Conservation (phyloP, 2,113 vertebrate genomes). For the Channa argus region DNA sequence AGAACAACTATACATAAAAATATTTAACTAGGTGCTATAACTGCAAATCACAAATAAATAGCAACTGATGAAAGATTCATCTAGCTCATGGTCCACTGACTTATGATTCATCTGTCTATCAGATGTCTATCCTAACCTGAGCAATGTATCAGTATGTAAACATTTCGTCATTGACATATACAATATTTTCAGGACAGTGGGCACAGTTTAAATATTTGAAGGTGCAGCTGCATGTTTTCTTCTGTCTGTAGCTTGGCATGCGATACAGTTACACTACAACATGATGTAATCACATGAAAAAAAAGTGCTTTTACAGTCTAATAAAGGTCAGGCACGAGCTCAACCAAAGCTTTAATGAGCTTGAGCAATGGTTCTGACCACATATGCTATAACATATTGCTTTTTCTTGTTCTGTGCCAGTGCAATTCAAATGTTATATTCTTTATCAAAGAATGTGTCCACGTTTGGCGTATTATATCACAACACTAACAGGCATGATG, state of each 20-base stretch:
- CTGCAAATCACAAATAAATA: constrained; percentile 71
- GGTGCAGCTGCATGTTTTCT: constrained; percentile 54
- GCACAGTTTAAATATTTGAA: constrained; percentile 43
- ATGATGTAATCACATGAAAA: constrained; percentile 38
- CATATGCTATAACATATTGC: constrained; percentile 66
- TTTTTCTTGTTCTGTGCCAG: constrained; percentile 56
- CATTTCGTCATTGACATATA: constrained; percentile 76
- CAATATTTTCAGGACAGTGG: constrained; percentile 60
- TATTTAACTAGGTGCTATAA: constrained; percentile 58
- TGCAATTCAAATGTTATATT: constrained; percentile 52
- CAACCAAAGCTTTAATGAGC: constrained; percentile 5
- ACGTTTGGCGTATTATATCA: constrained; percentile 23
- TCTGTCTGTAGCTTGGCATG: constrained; percentile 63
- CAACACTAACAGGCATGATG: constrained; percentile 38
- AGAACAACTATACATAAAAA: constrained; percentile 47
- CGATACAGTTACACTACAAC: constrained; percentile 52
- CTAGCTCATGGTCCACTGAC: constrained; percentile 63
- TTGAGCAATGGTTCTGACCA: constrained; percentile 25
- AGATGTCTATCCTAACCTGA: constrained; percentile 78
- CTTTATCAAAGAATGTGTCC: constrained; percentile 22
- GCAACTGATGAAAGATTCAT: constrained; percentile 53
- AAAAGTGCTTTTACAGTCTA: constrained; percentile 26
- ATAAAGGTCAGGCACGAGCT: constrained; percentile 30
- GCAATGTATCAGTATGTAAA: constrained; percentile 79
- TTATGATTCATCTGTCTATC: constrained; percentile 58